Evolutionary conservation across 2,888 invertebrate genomes (phyloP), one percentile per base, ranked within the genome.

Genomic region (Orthosia incerta): DNA sequence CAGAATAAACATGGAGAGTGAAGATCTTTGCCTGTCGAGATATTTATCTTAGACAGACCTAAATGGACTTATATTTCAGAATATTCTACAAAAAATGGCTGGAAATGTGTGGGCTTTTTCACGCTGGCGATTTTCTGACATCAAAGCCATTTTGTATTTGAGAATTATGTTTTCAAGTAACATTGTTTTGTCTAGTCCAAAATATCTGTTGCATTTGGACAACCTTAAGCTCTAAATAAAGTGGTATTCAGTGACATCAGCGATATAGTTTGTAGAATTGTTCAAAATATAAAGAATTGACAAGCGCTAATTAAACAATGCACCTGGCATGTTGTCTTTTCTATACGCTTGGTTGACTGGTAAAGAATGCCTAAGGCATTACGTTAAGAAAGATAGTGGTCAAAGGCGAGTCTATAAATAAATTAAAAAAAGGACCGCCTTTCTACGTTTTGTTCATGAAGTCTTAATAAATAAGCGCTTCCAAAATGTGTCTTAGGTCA

Each of bases 1-100:
- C 70, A 71, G 53, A 81, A 84, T 82, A 85, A 85, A 85, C 76
- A 81, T n/a, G 16, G 61, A 67, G 81, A 71, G 82, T 80, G 59
- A 65, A 84, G 85, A 81, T 76, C 70, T 68, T 73, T 50, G 80
- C 64, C 50, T 64, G 84, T 73, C 59, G 60, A 68, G 74, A 83
- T 80, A 80, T 80, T 72, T 82, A 76, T 81, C 59, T 80, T 57
- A 59, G 81, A 69, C 82, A 71, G 31, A 57, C 56, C 77, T 68
- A 83, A 79, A 83, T 73, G 61, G 74, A 65, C 61, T 65, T 72
- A 80, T 80, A 83, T 83, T 79, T 80, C 67, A 83, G 80, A 31
- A 74, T 83, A 69, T 80, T 80, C 61, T 69, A 57, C 46, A 23
- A 80, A 80, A 80, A 50, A 68, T 61, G 45, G 31, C 68, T 55